These are phyloP conservation scores for Sphaerophoria taeniata DNA, from an alignment of 2,888 invertebrate genomes.

Conservation along the genomic window DNA sequence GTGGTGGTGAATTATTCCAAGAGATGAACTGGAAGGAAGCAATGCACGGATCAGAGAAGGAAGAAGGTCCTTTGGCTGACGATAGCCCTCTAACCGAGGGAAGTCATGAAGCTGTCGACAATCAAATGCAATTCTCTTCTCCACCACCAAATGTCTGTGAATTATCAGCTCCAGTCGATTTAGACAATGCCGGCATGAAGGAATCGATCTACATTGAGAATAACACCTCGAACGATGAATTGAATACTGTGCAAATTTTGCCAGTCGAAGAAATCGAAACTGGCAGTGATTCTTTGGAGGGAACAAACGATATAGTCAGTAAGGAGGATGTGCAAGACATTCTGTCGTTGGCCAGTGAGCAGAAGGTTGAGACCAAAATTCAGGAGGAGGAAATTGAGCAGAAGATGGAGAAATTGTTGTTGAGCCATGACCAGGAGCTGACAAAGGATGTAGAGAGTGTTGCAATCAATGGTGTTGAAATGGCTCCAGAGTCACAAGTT, in stretches of 20 bases:
- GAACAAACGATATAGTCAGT: constrained; percentile 45
- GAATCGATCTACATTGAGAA: constrained; percentile 78
- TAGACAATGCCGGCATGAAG: constrained; percentile 78
- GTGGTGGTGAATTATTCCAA: constrained; percentile 64
- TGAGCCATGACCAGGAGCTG: constrained; percentile 56
- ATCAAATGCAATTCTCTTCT: constrained; percentile 30
- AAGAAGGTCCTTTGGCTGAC: constrained; percentile 66
- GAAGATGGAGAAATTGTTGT: constrained; percentile 56
- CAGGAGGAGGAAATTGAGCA: constrained; percentile 48
- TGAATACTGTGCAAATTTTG: constrained; percentile 81
- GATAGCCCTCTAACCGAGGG: constrained; percentile 66
- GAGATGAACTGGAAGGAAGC: constrained; percentile 77
- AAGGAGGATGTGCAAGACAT: constrained; percentile 51
- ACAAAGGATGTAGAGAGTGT: constrained; percentile 50
- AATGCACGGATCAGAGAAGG: constrained; percentile 77
- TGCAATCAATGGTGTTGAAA: constrained; percentile 60
- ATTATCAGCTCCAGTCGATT: constrained; percentile 59
- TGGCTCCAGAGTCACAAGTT: constrained; percentile 32
- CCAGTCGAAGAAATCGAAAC: constrained; percentile 77
- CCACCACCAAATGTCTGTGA: constrained; percentile 36
- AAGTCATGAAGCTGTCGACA: constrained; percentile 51
- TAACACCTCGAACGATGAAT: constrained; percentile 75
- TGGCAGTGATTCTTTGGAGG: constrained; percentile 72
- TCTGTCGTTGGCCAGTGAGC: constrained; percentile 42
- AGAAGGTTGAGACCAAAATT: constrained; percentile 26